A percentile compares a stretch with the other conserved stretches of the same genome.
Conservation (phyloP, 2,113 vertebrate genomes). For the Anthoscopus minutus region DNA sequence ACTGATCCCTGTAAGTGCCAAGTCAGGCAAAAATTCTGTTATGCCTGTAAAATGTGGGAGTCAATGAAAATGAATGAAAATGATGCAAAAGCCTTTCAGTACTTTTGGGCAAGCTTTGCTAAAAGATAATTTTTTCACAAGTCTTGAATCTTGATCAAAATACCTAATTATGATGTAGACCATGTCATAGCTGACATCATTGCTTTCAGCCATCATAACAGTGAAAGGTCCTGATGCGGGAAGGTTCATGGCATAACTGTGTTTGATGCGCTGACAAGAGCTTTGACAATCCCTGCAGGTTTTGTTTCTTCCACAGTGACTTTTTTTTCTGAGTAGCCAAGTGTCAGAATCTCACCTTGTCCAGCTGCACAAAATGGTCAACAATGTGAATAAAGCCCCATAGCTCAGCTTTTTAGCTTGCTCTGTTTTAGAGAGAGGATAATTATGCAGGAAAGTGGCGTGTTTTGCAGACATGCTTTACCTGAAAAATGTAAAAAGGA, state of each 20-base stretch:
- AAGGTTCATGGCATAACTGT: background rate
- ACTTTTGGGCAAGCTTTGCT: background rate
- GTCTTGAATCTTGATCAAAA: slow-evolving; percentile 19
- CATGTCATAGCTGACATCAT: background rate
- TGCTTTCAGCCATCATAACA: background rate
- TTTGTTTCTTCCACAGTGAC: background rate
- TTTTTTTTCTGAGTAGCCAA: background rate
- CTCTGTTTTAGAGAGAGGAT: background rate
- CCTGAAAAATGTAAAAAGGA: background rate
- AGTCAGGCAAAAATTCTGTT: background rate
- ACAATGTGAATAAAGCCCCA: background rate
- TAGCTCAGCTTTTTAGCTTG: background rate
- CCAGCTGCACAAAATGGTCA: background rate
- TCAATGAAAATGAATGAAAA: background rate
- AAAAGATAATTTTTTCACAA: background rate
- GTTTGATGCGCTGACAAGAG: background rate
- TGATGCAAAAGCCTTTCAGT: background rate
- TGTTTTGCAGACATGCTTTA: background rate
- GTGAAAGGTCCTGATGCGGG: background rate
- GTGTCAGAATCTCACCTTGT: background rate
- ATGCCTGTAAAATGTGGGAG: background rate
- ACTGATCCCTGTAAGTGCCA: background rate
- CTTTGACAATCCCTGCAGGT: background rate
- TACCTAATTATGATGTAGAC: background rate
- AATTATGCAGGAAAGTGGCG: background rate